Base-by-base conservation (phyloP, 2,113 vertebrate species). In the Cromileptes altivelis region DNA sequence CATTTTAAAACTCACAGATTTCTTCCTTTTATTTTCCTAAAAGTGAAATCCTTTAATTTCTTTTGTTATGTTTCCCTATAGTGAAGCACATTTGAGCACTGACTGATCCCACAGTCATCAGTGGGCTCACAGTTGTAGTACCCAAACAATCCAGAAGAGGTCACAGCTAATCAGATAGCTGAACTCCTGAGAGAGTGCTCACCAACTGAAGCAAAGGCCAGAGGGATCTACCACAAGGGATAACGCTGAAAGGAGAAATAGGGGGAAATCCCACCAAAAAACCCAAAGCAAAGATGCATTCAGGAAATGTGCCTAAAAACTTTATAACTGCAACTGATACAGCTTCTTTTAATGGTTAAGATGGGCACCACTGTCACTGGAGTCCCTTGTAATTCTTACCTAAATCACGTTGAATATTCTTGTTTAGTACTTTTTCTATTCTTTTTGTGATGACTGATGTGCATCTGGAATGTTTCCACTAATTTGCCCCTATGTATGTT, bases 91-190 rank as follows among this genome's bases (percentile, higher is more conserved):
- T 33, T 19, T 11, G 73, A 57, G 37, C 15, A 21, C 4, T 47
- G 4, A 50, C 18, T 55, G 25, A 72, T 47, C 61, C 30, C 1
- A 19, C 10, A 17, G 37, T 49, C 12, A 53, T 52, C 40, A 13
- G 27, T 30, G 18, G 17, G 53, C 19, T 62, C 8, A 6, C 25
- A 42, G 12, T 52, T 85, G 70, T 55, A 77, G 69, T 90, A 78
- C 75, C 84, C 37, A 74, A 33, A 82, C 21, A 47, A 12, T 85
- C 81, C 88, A 86, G 65, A 61, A 84, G 91, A 88, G 75, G 81
- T 74, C 91, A 47, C 65, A 84, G 40, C 30, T 45, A 6, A 61
- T 42, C 57, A 84, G 19, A 74, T 23, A 23, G 21, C 5, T 2
- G 15, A 45, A 4, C 15, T 52, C 9, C 18, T 23, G 52, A 55